A percentile compares a stretch with the other conserved stretches of the same genome.
Evolutionary conservation across 2,113 vertebrate species (phyloP).

Genomic region (Sorex araneus): DNA sequence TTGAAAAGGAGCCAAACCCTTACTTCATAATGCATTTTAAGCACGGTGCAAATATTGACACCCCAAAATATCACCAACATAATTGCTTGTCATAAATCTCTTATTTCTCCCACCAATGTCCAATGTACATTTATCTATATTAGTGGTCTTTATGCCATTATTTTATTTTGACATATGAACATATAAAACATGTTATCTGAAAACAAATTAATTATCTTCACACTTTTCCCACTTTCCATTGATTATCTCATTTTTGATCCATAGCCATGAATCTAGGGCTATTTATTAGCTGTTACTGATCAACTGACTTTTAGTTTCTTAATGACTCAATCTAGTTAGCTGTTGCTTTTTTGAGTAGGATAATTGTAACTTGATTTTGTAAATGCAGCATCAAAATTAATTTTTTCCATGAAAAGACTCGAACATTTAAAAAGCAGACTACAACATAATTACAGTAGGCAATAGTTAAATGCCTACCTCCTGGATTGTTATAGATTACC

Average conservation of each 20-base stretch:
- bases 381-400: not conserved
- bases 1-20: constrained; percentile 17
- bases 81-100: not conserved
- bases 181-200: constrained; percentile 42
- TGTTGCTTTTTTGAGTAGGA: constrained; percentile 55
- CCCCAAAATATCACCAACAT: not conserved
- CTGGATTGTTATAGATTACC: constrained; percentile 58
- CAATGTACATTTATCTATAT: constrained; percentile 12
- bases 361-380: constrained; percentile 64
- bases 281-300: constrained; percentile 66
- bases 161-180: not conserved
- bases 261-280: constrained; percentile 21
- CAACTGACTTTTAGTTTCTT: constrained; percentile 48
- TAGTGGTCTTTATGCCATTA: not conserved
- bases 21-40: not conserved
- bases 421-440: constrained; percentile 56
- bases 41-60: not conserved
- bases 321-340: constrained; percentile 23
- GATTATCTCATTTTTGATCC: constrained; percentile 54
- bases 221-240: constrained; percentile 37
- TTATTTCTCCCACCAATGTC: constrained; percentile 5
- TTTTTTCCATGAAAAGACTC: constrained; percentile 40
- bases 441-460: constrained; percentile 68
- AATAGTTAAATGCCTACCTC: constrained; percentile 58
- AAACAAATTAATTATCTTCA: constrained; percentile 56